A percentile compares a stretch with the other conserved stretches of the same genome.
Conservation (phyloP, 1,140 invertebrate species). For the Heliconius hermathena region DNA sequence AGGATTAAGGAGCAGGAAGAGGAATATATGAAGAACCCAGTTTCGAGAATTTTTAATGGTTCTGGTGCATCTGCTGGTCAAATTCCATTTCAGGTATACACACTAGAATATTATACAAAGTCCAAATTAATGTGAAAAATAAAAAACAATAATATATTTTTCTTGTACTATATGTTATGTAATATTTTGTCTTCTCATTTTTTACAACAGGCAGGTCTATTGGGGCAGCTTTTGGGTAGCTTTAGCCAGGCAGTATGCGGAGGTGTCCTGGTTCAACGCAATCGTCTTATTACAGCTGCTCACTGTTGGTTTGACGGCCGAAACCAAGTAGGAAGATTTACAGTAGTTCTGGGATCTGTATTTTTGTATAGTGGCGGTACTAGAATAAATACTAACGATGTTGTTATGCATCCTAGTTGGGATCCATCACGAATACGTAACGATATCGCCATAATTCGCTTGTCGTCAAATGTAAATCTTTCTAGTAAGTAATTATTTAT, state of each 20-base stretch:
- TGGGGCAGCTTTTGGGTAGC: slow-evolving; percentile 41
- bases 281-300: slow-evolving; percentile 51
- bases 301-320: slow-evolving; percentile 58
- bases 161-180: too few relatives aligned
- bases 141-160: too few relatives aligned
- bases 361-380: slow-evolving; percentile 52
- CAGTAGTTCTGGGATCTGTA: slow-evolving; percentile 53
- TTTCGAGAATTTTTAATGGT: background rate
- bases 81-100: background rate
- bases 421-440: slow-evolving; percentile 39
- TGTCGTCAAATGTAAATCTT: too few relatives aligned
- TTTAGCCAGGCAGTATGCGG: slow-evolving; percentile 48
- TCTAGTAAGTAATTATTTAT: too few relatives aligned
- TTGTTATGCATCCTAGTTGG: slow-evolving; percentile 48
- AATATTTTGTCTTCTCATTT: too few relatives aligned
- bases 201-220: slow-evolving; percentile 47
- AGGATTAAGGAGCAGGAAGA: slow-evolving; percentile 50
- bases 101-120: too few relatives aligned
- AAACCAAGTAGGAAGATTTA: slow-evolving; percentile 39
- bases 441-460: slow-evolving; percentile 54
- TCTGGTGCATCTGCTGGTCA: background rate
- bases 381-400: slow-evolving; percentile 44
- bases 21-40: slow-evolving; percentile 31
- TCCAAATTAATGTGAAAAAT: too few relatives aligned
- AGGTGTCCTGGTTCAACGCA: slow-evolving; percentile 42